Percentiles rank a stretch among this genome's conserved stretches.
These are phyloP conservation scores for Parasteatoda tepidariorum DNA, from an alignment of 1,140 invertebrate species.

Conservation along the genomic window DNA sequence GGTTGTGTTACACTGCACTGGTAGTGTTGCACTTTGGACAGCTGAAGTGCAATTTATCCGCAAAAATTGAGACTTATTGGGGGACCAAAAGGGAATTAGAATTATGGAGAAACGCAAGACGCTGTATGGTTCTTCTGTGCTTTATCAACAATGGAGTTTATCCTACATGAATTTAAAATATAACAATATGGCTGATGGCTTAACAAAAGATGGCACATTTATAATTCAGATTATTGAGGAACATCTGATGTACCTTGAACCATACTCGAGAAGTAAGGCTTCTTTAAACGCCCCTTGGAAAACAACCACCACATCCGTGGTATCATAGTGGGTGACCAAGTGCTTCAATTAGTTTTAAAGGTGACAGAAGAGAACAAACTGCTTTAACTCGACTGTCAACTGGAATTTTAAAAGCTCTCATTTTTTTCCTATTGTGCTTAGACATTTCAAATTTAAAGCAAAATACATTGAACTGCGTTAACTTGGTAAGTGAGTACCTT, in stretches of 20 bases:
- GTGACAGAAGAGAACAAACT: not conserved
- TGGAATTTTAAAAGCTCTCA: not conserved
- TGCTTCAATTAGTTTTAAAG: not conserved
- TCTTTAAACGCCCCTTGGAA: too few species aligned
- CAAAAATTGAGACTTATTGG: not conserved
- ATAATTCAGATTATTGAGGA: too few species aligned
- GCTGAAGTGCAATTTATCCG: not conserved
- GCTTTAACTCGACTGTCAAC: not conserved
- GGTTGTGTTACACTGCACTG: too few species aligned
- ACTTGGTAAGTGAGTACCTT: too few species aligned
- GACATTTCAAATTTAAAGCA: too few species aligned
- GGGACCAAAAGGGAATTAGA: not conserved
- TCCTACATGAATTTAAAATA: too few species aligned
- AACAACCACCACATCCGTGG: not conserved
- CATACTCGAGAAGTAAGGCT: too few species aligned
- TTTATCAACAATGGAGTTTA: not conserved
- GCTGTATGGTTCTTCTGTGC: not conserved
- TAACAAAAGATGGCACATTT: too few species aligned
- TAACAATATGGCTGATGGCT: too few species aligned
- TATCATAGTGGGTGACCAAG: not conserved
- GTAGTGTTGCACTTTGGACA: too few species aligned
- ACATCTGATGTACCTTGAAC: too few species aligned
- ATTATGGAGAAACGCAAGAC: not conserved
- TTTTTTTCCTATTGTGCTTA: not conserved
- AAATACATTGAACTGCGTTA: too few species aligned